Evolutionary conservation across 2,113 vertebrate species (phyloP), one percentile per base, ranked within the genome.

Genomic region (Lasiurus cinereus): DNA sequence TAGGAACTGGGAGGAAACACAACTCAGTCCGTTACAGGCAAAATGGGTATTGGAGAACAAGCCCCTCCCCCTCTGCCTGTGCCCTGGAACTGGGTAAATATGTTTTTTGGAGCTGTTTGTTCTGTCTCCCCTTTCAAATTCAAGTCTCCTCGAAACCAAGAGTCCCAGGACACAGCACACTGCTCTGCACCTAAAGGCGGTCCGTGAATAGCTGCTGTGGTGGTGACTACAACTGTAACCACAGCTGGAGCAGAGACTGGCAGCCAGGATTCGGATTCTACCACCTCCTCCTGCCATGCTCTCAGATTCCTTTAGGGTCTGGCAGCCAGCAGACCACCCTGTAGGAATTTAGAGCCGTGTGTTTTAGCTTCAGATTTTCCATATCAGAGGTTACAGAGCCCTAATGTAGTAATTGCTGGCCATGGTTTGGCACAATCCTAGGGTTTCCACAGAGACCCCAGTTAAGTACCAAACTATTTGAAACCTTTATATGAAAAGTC

Each of bases 121-220:
- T 94, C 54, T 67, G 50, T 33, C 12, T 79, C n/a, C 16, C n/a
- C 69, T 87, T 95, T 90, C 52, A 96, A 92, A 85, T 73, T 36
- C 33, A 69, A 84, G 29, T 84, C 21, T 73, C 39, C 31, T 73
- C 13, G 12, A 88, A 77, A 62, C 8, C 24, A 62, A 31, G 27
- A 70, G 31, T 64, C 36, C 6, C 78, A 80, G 36, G 36, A 62
- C 54, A n/a, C 43, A 86, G 54, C 27, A 31, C 43, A 67, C 2
- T 21, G 31, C 46, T 64, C 67, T 39, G 19, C 9, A 94, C 5
- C 22, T 31, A 22, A 31, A 77, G 7, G 29, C 3, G 0, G 62
- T 62, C 11, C 24, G 15, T 84, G 18, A 85, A 9, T 6, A 19
- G 50, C 67, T 36, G 2, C 29, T 5, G 1, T 31, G 39, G 8